Conservation (phyloP, 2,888 invertebrate species). For the Trichopria drosophilae region DNA sequence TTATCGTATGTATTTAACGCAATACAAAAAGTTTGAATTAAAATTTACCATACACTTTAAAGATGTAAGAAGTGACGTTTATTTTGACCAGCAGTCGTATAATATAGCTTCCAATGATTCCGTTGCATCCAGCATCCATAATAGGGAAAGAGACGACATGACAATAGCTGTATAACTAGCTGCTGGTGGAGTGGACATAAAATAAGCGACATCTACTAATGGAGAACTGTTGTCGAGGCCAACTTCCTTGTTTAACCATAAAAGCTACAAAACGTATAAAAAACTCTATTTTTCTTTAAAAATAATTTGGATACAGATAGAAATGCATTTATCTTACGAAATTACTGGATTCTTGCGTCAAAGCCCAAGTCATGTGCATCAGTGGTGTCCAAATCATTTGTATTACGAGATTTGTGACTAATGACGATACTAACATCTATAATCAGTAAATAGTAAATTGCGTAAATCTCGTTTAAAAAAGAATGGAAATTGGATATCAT, state of each 20-base stretch:
- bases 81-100: slow-evolving; percentile 48
- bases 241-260: slow-evolving; percentile 43
- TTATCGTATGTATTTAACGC: too few relatives aligned
- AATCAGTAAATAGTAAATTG: slow-evolving; percentile 2
- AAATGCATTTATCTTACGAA: slow-evolving; percentile 40
- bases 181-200: slow-evolving; percentile 38
- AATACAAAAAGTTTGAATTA: too few relatives aligned
- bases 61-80: slow-evolving; percentile 1
- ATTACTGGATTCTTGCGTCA: slow-evolving; percentile 53
- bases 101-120: slow-evolving; percentile 52
- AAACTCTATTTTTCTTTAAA: slow-evolving; percentile 4
- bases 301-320: slow-evolving; percentile 1
- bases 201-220: slow-evolving; percentile 42
- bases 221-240: slow-evolving; percentile 42
- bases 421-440: slow-evolving; percentile 53
- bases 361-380: slow-evolving; percentile 46
- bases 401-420: slow-evolving; percentile 51
- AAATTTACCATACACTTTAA: neutral
- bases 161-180: slow-evolving; percentile 48
- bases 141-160: slow-evolving; percentile 49
- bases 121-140: slow-evolving; percentile 57
- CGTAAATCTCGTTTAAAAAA: neutral
- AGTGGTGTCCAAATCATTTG: slow-evolving; percentile 52
- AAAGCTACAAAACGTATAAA: slow-evolving; percentile 35
- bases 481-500: neutral